Evolutionary conservation across 2,113 vertebrate species (phyloP).

Genomic region (Arizona elegans): DNA sequence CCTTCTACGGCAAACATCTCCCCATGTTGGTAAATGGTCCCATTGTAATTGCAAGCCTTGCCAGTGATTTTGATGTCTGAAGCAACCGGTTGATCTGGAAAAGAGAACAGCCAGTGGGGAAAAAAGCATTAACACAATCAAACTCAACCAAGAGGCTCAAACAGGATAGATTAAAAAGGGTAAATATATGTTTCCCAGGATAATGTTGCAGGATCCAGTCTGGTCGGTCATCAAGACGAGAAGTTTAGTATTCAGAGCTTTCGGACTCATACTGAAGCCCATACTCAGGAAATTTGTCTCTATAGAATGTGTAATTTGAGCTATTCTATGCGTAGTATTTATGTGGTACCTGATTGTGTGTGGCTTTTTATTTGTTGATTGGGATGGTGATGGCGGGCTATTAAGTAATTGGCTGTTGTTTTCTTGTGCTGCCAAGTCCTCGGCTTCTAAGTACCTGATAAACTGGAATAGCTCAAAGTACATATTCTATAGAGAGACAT

Average conservation of each 20-base stretch:
- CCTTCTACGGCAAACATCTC: conserved; percentile 78
- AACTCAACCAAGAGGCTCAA: not conserved
- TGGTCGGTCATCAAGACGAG: not conserved
- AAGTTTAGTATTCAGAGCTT: not conserved
- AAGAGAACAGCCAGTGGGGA: conserved; percentile 20
- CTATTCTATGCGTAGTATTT: not conserved
- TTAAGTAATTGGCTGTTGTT: not conserved
- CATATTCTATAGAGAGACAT: not conserved
- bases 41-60: conserved; percentile 77
- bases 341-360: not conserved
- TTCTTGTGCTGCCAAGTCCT: not conserved
- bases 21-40: conserved; percentile 74
- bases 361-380: not conserved
- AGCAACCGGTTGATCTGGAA: conserved; percentile 72
- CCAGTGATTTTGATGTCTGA: conserved; percentile 67
- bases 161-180: not conserved
- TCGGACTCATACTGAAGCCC: not conserved
- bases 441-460: not conserved
- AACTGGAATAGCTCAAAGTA: not conserved
- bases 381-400: not conserved
- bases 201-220: not conserved
- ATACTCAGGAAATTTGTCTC: not conserved
- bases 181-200: not conserved
- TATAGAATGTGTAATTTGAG: not conserved
- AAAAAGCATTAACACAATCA: not conserved